These are phyloP conservation scores for Falcaria lacertinaria DNA, from an alignment of 2,888 invertebrate species.

Conservation along the genomic window DNA sequence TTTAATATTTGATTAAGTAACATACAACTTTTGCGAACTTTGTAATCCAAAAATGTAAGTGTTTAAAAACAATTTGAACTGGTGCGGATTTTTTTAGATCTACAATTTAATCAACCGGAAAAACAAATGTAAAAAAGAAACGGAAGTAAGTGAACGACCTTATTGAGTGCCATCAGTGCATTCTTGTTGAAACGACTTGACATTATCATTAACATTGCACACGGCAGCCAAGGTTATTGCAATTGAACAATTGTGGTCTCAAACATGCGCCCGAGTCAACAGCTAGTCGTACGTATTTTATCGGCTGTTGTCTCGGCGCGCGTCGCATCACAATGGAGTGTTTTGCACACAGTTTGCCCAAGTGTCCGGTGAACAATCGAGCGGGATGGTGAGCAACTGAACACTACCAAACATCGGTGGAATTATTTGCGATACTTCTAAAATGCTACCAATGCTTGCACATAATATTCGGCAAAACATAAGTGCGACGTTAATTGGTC, in stretches of 20 bases:
- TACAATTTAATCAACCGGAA: too few relatives aligned
- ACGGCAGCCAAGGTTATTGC: conserved; percentile 9
- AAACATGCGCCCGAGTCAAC: conserved; percentile 16
- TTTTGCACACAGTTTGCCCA: conserved; percentile 52
- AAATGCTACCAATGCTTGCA: background rate
- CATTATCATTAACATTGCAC: background rate
- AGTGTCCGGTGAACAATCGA: conserved; percentile 47
- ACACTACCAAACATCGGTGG: conserved; percentile 5
- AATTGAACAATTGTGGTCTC: conserved; percentile 24
- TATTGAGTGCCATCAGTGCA: too few relatives aligned
- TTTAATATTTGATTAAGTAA: too few relatives aligned
- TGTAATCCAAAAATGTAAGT: too few relatives aligned
- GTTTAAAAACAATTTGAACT: too few relatives aligned
- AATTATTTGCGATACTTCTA: background rate
- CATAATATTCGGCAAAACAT: background rate
- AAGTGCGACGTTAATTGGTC: background rate
- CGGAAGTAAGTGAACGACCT: too few relatives aligned
- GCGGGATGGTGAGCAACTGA: conserved; percentile 9
- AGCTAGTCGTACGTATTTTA: conserved; percentile 23
- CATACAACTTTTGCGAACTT: too few relatives aligned
- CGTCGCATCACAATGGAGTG: conserved; percentile 44
- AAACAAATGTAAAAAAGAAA: too few relatives aligned
- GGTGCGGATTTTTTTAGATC: too few relatives aligned
- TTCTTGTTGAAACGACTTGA: background rate
- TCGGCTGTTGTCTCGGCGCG: conserved; percentile 22